A percentile compares a stretch with the other conserved stretches of the same genome.
Conservation (phyloP, 64 coral and sea anemone species). For the Porites australiensis region DNA sequence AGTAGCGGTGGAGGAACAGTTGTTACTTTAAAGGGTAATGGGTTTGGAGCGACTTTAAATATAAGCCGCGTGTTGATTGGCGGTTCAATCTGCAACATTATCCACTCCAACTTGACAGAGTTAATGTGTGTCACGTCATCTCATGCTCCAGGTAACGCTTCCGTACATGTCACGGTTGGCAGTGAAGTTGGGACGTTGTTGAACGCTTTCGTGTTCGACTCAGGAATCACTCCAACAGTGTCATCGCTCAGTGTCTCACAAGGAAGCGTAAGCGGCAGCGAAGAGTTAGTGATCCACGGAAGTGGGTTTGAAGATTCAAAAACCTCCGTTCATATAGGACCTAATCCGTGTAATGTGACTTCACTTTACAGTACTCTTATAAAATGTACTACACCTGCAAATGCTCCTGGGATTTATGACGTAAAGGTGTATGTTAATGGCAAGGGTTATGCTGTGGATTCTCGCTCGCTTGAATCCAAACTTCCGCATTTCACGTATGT, state of each 20-base stretch:
- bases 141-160: slow-evolving; percentile 13
- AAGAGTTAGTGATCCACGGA: slow-evolving; percentile 54
- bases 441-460: slow-evolving; percentile 43
- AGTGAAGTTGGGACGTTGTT: slow-evolving; percentile 2
- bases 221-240: neutral
- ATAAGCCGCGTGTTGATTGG: slow-evolving; percentile 31
- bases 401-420: slow-evolving; percentile 70
- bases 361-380: slow-evolving; percentile 1
- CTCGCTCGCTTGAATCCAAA: neutral
- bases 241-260: slow-evolving; percentile 5
- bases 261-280: slow-evolving; percentile 54
- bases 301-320: slow-evolving; percentile 49
- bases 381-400: slow-evolving; percentile 63
- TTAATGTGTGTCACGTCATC: slow-evolving; percentile 59
- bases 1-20: slow-evolving; percentile 62
- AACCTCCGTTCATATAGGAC: slow-evolving; percentile 49
- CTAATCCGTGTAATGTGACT: slow-evolving; percentile 49
- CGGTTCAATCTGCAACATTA: slow-evolving; percentile 22
- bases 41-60: slow-evolving; percentile 29
- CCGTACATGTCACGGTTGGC: slow-evolving; percentile 38
- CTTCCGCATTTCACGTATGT: slow-evolving; percentile 60
- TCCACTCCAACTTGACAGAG: slow-evolving; percentile 24
- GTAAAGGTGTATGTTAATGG: slow-evolving; percentile 31
- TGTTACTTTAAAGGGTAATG: slow-evolving; percentile 44
- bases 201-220: slow-evolving; percentile 59